These are phyloP conservation scores for Spinibarbus caldwelli DNA, from an alignment of 2,797 vertebrate species.

Conservation along the genomic window DNA sequence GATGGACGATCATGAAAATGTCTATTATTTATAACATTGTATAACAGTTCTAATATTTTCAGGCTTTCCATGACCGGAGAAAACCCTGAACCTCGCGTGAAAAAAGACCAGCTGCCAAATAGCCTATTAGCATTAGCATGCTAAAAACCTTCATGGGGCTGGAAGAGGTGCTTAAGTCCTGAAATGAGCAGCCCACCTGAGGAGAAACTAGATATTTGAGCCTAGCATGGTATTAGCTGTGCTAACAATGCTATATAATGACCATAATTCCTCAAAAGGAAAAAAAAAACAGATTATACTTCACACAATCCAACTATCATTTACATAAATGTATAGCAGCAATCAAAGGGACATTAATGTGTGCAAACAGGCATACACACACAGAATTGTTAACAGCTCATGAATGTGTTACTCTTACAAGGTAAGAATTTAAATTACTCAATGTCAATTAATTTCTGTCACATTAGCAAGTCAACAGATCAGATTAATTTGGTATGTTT, in stretches of 20 bases:
- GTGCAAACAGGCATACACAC: neutral
- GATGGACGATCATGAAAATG: neutral
- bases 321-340: slow-evolving; percentile 41
- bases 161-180: slow-evolving; percentile 3
- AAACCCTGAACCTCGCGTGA: neutral
- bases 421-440: slow-evolving; percentile 37
- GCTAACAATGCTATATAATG: slow-evolving; percentile 47
- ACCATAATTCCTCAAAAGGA: slow-evolving; percentile 51
- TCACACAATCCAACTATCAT: slow-evolving; percentile 39
- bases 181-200: slow-evolving; percentile 22
- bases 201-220: slow-evolving; percentile 16
- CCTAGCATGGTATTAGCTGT: slow-evolving; percentile 16
- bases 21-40: neutral
- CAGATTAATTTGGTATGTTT: slow-evolving; percentile 80
- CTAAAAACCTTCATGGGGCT: slow-evolving; percentile 14
- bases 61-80: neutral
- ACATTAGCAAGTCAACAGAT: slow-evolving; percentile 74
- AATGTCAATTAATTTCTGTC: slow-evolving; percentile 49
- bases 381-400: neutral
- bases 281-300: slow-evolving; percentile 51
- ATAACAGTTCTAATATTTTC: neutral
- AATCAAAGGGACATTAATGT: slow-evolving; percentile 6
- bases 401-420: slow-evolving; percentile 14
- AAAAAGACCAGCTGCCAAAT: slow-evolving; percentile 12
- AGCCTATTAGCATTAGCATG: neutral